phyloP scores from a whole-genome alignment of 2,888 invertebrate species.

The Aphidoletes aphidimyza region DNA sequence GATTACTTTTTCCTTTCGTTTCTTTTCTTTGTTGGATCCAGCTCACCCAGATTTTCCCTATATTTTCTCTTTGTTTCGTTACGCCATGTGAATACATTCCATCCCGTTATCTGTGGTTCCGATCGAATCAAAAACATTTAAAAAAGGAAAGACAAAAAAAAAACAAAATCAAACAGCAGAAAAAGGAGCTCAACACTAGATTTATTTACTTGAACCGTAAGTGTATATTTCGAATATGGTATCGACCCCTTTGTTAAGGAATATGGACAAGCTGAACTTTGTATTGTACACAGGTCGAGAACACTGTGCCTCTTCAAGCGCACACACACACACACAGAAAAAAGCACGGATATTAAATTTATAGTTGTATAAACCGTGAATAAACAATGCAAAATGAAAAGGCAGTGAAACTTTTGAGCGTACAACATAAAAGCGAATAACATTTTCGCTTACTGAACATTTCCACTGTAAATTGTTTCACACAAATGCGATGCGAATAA shows the following conservation, averaged over 20 bases:
- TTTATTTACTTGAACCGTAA: neutral
- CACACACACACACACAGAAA: neutral
- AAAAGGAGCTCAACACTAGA: neutral
- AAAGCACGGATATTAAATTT: slow-evolving; percentile 2
- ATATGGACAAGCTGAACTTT: neutral
- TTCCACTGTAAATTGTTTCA: neutral
- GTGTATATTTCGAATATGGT: neutral
- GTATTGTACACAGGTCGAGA: no score
- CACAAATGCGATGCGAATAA: slow-evolving; percentile 5
- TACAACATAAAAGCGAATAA: neutral
- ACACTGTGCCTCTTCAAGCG: neutral
- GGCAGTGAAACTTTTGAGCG: neutral
- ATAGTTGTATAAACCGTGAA: neutral
- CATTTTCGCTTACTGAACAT: neutral
- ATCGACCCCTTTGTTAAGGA: neutral
- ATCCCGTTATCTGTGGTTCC: neutral
- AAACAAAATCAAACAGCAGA: slow-evolving; percentile 30
- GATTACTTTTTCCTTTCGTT: no score
- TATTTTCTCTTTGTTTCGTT: neutral
- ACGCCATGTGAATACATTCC: neutral
- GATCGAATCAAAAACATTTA: neutral
- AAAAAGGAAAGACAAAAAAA: no score
- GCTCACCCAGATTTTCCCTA: neutral
- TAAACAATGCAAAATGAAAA: neutral
- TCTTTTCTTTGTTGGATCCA: no score